Conservation (phyloP, 2,113 vertebrate genomes). For the Notothenia rossii region DNA sequence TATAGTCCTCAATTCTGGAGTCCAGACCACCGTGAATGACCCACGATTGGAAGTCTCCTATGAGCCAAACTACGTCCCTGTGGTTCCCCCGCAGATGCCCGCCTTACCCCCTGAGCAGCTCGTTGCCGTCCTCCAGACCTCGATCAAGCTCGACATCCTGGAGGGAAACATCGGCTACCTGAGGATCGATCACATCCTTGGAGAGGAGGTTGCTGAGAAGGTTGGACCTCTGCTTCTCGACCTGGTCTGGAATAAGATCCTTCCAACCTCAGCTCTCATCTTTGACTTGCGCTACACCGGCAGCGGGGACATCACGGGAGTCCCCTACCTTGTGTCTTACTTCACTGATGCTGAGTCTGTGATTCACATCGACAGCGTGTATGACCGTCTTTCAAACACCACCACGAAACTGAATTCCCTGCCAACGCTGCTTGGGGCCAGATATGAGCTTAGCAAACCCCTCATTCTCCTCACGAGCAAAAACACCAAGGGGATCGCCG, state of each 20-base stretch:
- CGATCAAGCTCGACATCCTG: slow-evolving; percentile 87
- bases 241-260: slow-evolving; percentile 89
- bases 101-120: slow-evolving; percentile 87
- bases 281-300: slow-evolving; percentile 90
- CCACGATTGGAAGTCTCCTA: slow-evolving; percentile 88
- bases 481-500: slow-evolving; percentile 89
- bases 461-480: slow-evolving; percentile 90
- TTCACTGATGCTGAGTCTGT: slow-evolving; percentile 84
- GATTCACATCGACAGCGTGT: slow-evolving; percentile 91
- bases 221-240: slow-evolving; percentile 88
- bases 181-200: slow-evolving; percentile 90
- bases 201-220: slow-evolving; percentile 87
- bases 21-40: slow-evolving; percentile 90
- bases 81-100: slow-evolving; percentile 65
- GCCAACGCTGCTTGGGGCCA: slow-evolving; percentile 85
- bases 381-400: slow-evolving; percentile 88
- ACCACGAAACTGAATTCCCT: slow-evolving; percentile 91
- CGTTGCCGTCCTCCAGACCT: slow-evolving; percentile 83
- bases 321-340: slow-evolving; percentile 95
- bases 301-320: slow-evolving; percentile 89
- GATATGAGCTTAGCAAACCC: slow-evolving; percentile 88
- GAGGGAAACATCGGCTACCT: slow-evolving; percentile 92
- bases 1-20: slow-evolving; percentile 85
- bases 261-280: slow-evolving; percentile 89
- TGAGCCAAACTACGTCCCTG: slow-evolving; percentile 82